Evolutionary conservation across 2,888 invertebrate species (phyloP).

Genomic region (Plebejus melissa): DNA sequence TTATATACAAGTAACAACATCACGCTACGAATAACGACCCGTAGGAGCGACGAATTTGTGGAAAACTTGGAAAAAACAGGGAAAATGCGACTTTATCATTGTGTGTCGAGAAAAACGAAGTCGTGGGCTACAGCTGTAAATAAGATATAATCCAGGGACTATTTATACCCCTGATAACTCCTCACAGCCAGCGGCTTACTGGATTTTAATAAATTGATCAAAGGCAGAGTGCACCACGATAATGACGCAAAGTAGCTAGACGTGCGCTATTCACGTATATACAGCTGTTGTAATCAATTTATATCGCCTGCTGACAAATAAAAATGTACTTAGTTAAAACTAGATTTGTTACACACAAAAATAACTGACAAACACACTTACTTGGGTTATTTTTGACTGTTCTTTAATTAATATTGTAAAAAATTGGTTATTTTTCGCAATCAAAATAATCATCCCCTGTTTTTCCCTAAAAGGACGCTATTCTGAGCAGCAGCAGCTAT

Average conservation of each 20-base stretch:
- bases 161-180: not conserved
- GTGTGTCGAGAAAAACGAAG: no score
- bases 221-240: constrained; percentile 14
- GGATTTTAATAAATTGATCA: constrained; percentile 14
- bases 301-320: constrained; percentile 4
- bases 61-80: no score
- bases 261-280: not conserved
- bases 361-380: not conserved
- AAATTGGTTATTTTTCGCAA: not conserved
- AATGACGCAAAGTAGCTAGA: constrained; percentile 21
- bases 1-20: no score
- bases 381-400: not conserved
- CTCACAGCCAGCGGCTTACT: not conserved
- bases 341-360: not conserved
- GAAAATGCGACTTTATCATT: no score
- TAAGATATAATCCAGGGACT: not conserved
- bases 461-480: not conserved
- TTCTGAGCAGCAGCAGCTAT: no score
- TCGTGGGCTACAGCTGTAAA: no score
- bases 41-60: no score
- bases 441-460: not conserved
- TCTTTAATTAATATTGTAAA: not conserved
- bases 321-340: constrained; percentile 3
- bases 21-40: no score
- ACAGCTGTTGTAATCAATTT: constrained; percentile 20